Evolutionary conservation across 2,888 invertebrate genomes (phyloP).

Genomic region (Noctua pronuba): DNA sequence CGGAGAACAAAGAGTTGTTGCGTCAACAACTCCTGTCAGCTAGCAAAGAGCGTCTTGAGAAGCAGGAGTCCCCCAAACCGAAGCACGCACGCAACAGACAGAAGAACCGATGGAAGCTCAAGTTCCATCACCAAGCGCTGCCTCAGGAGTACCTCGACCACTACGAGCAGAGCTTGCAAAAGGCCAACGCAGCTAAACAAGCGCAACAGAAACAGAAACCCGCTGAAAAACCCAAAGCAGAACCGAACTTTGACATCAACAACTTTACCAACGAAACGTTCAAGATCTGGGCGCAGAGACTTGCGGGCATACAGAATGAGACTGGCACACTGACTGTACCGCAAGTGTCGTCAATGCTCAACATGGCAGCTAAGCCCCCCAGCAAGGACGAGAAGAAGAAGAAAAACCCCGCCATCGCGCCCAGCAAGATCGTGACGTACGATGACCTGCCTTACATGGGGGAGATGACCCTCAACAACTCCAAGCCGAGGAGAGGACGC

Average conservation of each 20-base stretch:
- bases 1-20: constrained; percentile 86
- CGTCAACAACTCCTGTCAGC: constrained; percentile 86
- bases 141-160: constrained; percentile 95
- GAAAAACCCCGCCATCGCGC: constrained; percentile 83
- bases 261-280: constrained; percentile 92
- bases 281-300: constrained; percentile 94
- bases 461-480: constrained; percentile 97
- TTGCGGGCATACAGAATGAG: constrained; percentile 93
- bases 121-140: constrained; percentile 95
- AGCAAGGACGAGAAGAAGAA: constrained; percentile 82
- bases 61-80: constrained; percentile 79
- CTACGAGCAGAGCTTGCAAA: constrained; percentile 93
- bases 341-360: constrained; percentile 72
- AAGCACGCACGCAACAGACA: constrained; percentile 88
- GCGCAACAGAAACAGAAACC: constrained; percentile 76
- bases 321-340: constrained; percentile 78
- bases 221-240: constrained; percentile 81
- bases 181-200: constrained; percentile 84
- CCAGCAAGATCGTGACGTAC: constrained; percentile 92
- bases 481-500: constrained; percentile 95
- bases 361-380: constrained; percentile 76
- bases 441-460: constrained; percentile 97
- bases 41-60: constrained; percentile 83
- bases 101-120: constrained; percentile 93
- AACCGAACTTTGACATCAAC: constrained; percentile 82